Evolutionary conservation across 2,888 invertebrate species (phyloP).

Genomic region (Bembecia ichneumoniformis): DNA sequence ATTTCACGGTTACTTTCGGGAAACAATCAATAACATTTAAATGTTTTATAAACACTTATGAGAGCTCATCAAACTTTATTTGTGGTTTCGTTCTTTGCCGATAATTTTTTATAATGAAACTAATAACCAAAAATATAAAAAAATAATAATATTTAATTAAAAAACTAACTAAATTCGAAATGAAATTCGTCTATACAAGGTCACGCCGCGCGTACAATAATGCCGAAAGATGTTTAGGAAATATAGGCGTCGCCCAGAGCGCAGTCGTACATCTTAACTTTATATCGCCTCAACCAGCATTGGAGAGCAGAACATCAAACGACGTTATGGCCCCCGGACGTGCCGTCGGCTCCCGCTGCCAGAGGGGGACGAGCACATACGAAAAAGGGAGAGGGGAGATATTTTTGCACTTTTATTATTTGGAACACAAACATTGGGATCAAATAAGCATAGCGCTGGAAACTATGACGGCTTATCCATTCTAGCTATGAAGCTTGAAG

Average conservation of each 20-base stretch:
- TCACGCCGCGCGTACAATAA: slow-evolving; percentile 55
- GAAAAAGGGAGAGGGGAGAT: slow-evolving; percentile 33
- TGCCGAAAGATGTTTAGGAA: slow-evolving; percentile 68
- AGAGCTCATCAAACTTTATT: too few species aligned
- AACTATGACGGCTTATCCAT: background rate
- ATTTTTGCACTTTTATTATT: slow-evolving; percentile 65
- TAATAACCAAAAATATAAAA: background rate
- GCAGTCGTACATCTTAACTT: slow-evolving; percentile 67
- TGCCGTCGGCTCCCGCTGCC: slow-evolving; percentile 46
- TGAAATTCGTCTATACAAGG: slow-evolving; percentile 31
- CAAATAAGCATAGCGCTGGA: slow-evolving; percentile 20
- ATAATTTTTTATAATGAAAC: too few species aligned
- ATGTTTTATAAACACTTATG: too few species aligned
- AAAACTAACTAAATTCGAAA: too few species aligned
- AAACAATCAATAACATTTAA: too few species aligned
- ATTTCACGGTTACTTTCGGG: too few species aligned
- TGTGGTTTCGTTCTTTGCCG: too few species aligned
- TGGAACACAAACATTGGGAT: slow-evolving; percentile 43
- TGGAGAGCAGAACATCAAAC: slow-evolving; percentile 74
- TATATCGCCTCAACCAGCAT: slow-evolving; percentile 65
- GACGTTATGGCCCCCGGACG: slow-evolving; percentile 68
- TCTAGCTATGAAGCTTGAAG: too few species aligned
- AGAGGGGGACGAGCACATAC: slow-evolving; percentile 43
- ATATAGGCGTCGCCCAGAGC: slow-evolving; percentile 71
- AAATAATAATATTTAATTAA: background rate